Conservation (phyloP, 2,888 invertebrate genomes). For the Callinectes sapidus region DNA sequence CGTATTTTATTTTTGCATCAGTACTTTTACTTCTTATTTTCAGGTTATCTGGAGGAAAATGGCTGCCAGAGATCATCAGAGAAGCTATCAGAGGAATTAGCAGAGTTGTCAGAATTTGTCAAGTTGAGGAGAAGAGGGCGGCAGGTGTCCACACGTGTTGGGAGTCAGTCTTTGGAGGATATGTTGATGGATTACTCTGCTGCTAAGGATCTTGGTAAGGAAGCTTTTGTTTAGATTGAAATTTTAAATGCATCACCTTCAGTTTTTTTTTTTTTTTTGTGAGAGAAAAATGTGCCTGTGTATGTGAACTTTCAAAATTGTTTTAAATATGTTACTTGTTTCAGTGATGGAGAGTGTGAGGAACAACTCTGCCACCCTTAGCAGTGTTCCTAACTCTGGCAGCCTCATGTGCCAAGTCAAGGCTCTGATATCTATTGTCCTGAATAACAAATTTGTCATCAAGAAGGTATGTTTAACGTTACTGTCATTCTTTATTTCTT, state of each 20-base stretch:
- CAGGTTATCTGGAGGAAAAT: constrained; percentile 55
- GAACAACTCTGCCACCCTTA: constrained; percentile 30
- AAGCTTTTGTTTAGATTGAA: background rate
- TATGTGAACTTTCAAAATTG: background rate
- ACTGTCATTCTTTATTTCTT: background rate
- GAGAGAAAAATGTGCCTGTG: background rate
- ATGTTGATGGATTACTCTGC: constrained; percentile 51
- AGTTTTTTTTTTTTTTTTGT: background rate
- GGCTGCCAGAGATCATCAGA: constrained; percentile 40
- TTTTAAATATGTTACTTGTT: background rate
- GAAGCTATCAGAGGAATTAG: constrained; percentile 37
- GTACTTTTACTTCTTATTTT: background rate
- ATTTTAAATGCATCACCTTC: background rate
- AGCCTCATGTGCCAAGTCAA: background rate
- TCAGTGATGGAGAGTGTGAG: constrained; percentile 22
- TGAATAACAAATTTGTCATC: background rate
- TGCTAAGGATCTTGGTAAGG: constrained; percentile 46
- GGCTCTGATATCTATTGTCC: constrained; percentile 2
- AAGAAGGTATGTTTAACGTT: constrained; percentile 1
- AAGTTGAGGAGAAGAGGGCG: constrained; percentile 39
- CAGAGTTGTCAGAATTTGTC: constrained; percentile 43
- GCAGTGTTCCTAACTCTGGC: background rate
- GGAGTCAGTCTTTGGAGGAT: constrained; percentile 46
- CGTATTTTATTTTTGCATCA: too few species aligned
- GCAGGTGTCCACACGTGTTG: constrained; percentile 31